Evolutionary conservation across 1,140 invertebrate genomes (phyloP).

Genomic region (Trichonephila clavata): DNA sequence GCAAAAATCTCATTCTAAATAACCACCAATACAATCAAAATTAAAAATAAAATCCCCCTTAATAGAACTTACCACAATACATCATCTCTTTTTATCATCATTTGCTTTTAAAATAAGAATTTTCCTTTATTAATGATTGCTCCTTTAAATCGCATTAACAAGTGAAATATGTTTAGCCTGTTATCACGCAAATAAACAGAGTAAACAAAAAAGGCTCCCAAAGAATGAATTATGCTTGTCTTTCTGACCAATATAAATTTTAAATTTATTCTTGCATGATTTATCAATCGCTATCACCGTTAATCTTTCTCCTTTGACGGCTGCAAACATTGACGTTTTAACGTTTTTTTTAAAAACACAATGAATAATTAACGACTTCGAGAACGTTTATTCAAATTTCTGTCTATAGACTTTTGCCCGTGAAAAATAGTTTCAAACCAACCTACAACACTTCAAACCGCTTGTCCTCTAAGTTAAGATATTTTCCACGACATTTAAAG

Average conservation of each 20-base stretch:
- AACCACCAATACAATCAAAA: too few species aligned
- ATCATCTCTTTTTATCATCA: too few species aligned
- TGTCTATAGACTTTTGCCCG: neutral
- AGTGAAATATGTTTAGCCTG: too few species aligned
- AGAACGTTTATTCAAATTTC: conserved; percentile 16
- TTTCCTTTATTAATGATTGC: too few species aligned
- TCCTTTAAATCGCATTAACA: too few species aligned
- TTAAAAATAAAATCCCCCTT: too few species aligned
- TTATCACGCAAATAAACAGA: too few species aligned
- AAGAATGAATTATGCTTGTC: neutral
- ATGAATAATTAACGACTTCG: neutral
- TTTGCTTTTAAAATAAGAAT: too few species aligned
- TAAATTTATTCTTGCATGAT: conserved; percentile 21
- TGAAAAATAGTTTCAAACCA: neutral
- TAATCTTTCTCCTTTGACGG: conserved; percentile 19
- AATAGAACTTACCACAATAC: too few species aligned
- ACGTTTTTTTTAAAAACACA: neutral
- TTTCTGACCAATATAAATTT: neutral
- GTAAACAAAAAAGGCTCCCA: neutral
- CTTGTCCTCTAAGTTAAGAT: neutral
- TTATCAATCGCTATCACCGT: neutral
- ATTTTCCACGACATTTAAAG: conserved; percentile 1
- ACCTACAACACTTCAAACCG: neutral
- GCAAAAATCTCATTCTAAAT: too few species aligned
- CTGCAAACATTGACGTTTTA: neutral